phyloP scores from a whole-genome alignment of 2,888 invertebrate species.

The Stenoptilia bipunctidactyla region DNA sequence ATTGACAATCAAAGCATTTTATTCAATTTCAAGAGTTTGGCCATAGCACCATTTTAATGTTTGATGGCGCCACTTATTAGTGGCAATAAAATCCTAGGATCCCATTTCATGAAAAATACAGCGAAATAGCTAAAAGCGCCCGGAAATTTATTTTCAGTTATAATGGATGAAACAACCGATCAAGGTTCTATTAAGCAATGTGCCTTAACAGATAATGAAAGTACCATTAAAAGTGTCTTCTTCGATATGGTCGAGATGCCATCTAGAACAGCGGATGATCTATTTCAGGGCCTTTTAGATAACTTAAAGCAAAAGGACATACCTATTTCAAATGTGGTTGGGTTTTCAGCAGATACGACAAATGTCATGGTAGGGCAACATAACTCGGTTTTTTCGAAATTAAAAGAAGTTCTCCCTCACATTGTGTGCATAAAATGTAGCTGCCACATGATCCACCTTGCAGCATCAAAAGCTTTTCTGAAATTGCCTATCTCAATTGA shows the following conservation, averaged over 20 bases:
- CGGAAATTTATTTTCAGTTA: slow-evolving; percentile 8
- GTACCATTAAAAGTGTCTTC: slow-evolving; percentile 3
- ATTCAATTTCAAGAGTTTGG: too few relatives aligned
- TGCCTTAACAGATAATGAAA: slow-evolving; percentile 8
- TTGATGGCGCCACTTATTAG: too few relatives aligned
- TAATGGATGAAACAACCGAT: slow-evolving; percentile 15
- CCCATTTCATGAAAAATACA: too few relatives aligned
- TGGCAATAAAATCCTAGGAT: too few relatives aligned
- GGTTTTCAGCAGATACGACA: slow-evolving; percentile 24
- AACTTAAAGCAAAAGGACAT: slow-evolving; percentile 12
- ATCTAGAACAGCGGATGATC: background rate
- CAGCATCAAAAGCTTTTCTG: background rate
- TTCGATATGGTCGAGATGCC: slow-evolving; percentile 13
- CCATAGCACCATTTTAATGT: too few relatives aligned
- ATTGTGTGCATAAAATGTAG: too few relatives aligned
- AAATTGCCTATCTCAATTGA: background rate
- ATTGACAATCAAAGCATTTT: too few relatives aligned
- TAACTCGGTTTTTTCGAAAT: background rate
- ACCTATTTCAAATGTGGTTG: slow-evolving; percentile 18
- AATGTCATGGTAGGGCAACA: slow-evolving; percentile 23
- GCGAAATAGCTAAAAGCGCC: too few relatives aligned
- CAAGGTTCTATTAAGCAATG: slow-evolving; percentile 12
- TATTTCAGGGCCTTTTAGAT: background rate
- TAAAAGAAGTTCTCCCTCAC: slow-evolving; percentile 15
- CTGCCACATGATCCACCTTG: background rate